Evolutionary conservation across 2,888 invertebrate genomes (phyloP).

Genomic region (Euspilapteryx auroguttella): DNA sequence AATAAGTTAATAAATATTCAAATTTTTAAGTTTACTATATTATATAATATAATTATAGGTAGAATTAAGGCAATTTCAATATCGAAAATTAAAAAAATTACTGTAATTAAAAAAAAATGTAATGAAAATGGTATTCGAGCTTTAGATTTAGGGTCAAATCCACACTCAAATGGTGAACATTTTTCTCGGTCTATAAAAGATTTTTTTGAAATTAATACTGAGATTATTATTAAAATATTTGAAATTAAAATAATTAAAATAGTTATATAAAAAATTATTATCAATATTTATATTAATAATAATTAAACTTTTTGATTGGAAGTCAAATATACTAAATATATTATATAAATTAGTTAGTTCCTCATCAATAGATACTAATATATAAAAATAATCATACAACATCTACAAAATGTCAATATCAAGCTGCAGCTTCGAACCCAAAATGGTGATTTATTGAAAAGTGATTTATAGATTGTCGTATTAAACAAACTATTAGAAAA

Average conservation of each 20-base stretch:
- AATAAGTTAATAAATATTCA: constrained; percentile 29
- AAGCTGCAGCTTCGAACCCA: constrained; percentile 38
- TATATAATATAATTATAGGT: constrained; percentile 50
- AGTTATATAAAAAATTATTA: constrained; percentile 25
- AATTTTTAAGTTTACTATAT: constrained; percentile 21
- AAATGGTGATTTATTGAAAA: constrained; percentile 33
- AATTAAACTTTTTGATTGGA: constrained; percentile 69
- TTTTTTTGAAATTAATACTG: constrained; percentile 62
- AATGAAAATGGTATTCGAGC: constrained; percentile 36
- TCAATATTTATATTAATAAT: constrained; percentile 63
- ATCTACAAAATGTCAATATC: constrained; percentile 45
- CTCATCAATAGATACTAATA: constrained; percentile 71
- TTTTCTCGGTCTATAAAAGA: constrained; percentile 63
- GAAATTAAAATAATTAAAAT: constrained; percentile 34
- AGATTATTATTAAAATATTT: constrained; percentile 47
- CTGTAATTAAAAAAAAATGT: constrained; percentile 67
- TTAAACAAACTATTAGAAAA: constrained; percentile 24
- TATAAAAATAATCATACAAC: constrained; percentile 40
- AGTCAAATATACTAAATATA: constrained; percentile 71
- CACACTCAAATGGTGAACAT: constrained; percentile 63
- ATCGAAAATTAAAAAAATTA: constrained; percentile 75
- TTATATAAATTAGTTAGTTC: constrained; percentile 66
- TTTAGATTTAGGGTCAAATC: constrained; percentile 34
- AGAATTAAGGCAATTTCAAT: constrained; percentile 69
- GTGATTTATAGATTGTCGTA: constrained; percentile 26